A percentile compares a stretch with the other conserved stretches of the same genome.
Evolutionary conservation across 1,140 invertebrate species (phyloP).

Genomic region (Phymorhynchus buccinoides): DNA sequence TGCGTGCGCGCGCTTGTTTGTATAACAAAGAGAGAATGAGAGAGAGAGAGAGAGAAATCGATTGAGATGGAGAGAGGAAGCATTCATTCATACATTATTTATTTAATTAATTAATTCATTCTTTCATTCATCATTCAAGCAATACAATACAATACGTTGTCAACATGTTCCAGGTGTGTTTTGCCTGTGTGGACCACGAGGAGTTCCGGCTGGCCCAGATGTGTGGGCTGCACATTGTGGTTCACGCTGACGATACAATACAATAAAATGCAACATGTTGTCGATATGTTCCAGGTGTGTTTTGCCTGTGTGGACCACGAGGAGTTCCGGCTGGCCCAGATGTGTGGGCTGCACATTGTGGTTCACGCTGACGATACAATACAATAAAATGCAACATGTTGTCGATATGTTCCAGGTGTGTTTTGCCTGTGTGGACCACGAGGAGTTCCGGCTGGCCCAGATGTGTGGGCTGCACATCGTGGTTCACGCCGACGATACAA

Average conservation of each 20-base stretch:
- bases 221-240: slow-evolving; percentile 99
- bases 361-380: slow-evolving; percentile 99
- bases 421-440: slow-evolving; percentile 98
- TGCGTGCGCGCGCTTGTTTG: too few relatives aligned
- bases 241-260: slow-evolving; percentile 99
- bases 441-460: slow-evolving; percentile 97
- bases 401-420: slow-evolving; percentile 91
- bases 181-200: slow-evolving; percentile 98
- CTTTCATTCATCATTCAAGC: too few relatives aligned
- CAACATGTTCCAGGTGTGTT: slow-evolving; percentile 83
- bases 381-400: too few relatives aligned
- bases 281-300: slow-evolving; percentile 81
- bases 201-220: slow-evolving; percentile 99
- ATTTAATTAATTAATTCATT: too few relatives aligned
- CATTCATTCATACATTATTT: too few relatives aligned
- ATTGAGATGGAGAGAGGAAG: too few relatives aligned
- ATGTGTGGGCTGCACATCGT: slow-evolving; percentile 99
- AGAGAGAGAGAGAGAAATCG: too few relatives aligned
- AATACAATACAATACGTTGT: too few relatives aligned
- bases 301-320: slow-evolving; percentile 99
- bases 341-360: slow-evolving; percentile 99
- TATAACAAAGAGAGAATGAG: too few relatives aligned
- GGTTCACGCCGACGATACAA: slow-evolving; percentile 99
- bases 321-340: slow-evolving; percentile 98
- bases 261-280: too few relatives aligned